Percentiles rank a stretch among this genome's conserved stretches.
These are phyloP conservation scores for Pseudochirops corinnae DNA, from an alignment of 2,797 vertebrate species.

Conservation along the genomic window DNA sequence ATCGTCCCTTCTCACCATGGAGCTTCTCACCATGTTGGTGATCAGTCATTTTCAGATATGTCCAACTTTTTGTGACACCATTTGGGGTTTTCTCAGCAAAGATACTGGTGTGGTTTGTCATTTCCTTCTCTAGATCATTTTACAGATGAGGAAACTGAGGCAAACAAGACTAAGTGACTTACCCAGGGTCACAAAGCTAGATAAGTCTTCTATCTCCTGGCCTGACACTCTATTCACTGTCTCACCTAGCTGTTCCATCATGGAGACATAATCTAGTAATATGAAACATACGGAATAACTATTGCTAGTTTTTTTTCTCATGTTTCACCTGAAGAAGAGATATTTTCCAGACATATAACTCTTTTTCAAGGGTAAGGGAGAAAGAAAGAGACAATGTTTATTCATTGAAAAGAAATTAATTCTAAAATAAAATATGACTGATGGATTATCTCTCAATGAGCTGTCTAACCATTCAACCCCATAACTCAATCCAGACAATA, in stretches of 20 bases:
- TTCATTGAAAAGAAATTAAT: neutral
- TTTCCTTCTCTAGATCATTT: neutral
- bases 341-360: neutral
- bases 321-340: neutral
- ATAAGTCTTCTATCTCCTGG: neutral
- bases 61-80: neutral
- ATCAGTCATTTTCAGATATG: neutral
- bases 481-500: neutral
- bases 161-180: neutral
- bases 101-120: neutral
- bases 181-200: neutral
- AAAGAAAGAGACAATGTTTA: neutral
- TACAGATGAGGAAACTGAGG: conserved; percentile 24
- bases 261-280: neutral
- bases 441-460: neutral
- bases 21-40: neutral
- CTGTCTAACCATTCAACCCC: neutral
- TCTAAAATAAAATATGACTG: neutral
- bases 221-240: neutral
- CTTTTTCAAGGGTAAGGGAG: neutral
- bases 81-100: neutral
- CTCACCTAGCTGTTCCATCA: neutral
- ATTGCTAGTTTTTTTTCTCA: neutral
- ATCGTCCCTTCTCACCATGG: neutral
- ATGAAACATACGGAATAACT: neutral